Evolutionary conservation across 64 coral and sea anemone genomes (phyloP).

Genomic region (Catalaphyllia jardinei): DNA sequence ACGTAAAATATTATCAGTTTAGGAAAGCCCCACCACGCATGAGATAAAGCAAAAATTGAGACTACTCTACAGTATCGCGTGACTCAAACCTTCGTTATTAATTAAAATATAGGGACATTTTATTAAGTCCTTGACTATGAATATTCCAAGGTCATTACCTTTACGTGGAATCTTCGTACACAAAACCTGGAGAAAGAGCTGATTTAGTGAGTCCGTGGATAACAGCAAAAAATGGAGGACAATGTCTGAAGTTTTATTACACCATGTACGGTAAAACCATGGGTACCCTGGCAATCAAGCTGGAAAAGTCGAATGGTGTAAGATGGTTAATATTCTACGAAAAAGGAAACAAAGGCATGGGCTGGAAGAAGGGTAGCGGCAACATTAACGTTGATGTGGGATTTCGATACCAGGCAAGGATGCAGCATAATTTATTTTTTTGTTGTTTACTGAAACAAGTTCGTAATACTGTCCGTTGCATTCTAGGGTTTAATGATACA

Average conservation of each 20-base stretch:
- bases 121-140: neutral
- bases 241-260: slow-evolving; percentile 80
- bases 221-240: slow-evolving; percentile 25
- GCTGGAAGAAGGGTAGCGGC: slow-evolving; percentile 35
- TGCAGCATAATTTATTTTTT: neutral
- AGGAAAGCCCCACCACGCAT: too few relatives aligned
- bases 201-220: slow-evolving; percentile 36
- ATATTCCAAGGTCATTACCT: slow-evolving; percentile 54
- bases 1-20: too few relatives aligned
- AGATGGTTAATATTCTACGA: slow-evolving; percentile 38
- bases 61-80: too few relatives aligned
- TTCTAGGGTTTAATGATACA: too few relatives aligned
- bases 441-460: neutral
- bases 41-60: too few relatives aligned
- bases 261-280: slow-evolving; percentile 71
- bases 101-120: neutral
- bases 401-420: slow-evolving; percentile 33
- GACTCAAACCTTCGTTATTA: too few relatives aligned
- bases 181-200: slow-evolving; percentile 30
- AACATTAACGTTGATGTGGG: slow-evolving; percentile 30
- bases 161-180: slow-evolving; percentile 72
- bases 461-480: too few relatives aligned
- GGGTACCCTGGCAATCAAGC: slow-evolving; percentile 32
- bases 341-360: slow-evolving; percentile 45
- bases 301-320: neutral